phyloP scores from a whole-genome alignment of 2,797 vertebrate species.

The Hypotaenidia okinawae region DNA sequence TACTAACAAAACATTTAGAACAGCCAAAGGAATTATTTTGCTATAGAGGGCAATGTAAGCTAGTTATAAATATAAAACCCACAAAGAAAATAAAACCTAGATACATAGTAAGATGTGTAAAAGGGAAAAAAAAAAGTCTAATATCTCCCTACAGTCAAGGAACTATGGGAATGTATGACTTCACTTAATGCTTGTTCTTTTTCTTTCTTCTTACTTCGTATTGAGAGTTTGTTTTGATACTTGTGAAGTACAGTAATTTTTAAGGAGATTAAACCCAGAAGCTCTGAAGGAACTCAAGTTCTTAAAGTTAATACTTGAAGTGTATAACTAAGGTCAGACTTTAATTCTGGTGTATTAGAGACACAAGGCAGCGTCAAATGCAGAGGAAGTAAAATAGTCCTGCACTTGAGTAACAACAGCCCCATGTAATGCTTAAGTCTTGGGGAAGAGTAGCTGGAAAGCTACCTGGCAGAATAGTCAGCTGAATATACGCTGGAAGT shows the following conservation, averaged over 20 bases:
- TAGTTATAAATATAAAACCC: no score
- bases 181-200: background rate
- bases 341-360: background rate
- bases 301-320: background rate
- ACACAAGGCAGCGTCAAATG: background rate
- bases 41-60: background rate
- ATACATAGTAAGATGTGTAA: background rate
- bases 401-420: background rate
- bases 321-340: background rate
- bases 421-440: background rate
- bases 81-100: background rate
- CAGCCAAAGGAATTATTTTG: background rate
- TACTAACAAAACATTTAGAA: background rate
- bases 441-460: background rate
- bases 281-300: background rate
- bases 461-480: rapidly evolving
- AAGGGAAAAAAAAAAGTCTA: background rate
- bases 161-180: background rate
- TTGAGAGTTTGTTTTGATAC: background rate
- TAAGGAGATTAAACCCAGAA: background rate
- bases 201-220: background rate
- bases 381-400: background rate
- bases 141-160: background rate
- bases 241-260: background rate
- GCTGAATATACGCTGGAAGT: background rate